Conservation (phyloP, 2,797 vertebrate genomes). For the Muscicapa comitata region DNA sequence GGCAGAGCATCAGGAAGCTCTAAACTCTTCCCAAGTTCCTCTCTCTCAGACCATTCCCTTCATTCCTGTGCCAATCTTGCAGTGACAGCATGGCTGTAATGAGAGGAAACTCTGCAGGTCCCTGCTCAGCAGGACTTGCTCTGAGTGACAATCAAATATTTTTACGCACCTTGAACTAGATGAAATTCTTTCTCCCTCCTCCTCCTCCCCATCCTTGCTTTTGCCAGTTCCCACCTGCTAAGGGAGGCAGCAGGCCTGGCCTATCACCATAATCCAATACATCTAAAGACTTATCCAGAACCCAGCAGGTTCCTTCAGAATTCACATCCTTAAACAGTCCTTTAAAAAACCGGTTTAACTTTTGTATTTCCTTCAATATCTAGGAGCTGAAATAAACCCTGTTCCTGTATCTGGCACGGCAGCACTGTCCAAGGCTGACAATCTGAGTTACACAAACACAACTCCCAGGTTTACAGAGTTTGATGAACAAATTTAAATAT, state of each 20-base stretch:
- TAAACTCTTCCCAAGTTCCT: neutral
- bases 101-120: neutral
- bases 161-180: neutral
- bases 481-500: neutral
- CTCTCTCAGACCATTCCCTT: neutral
- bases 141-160: neutral
- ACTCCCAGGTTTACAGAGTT: neutral
- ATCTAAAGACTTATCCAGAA: neutral
- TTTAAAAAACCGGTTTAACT: neutral
- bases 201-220: neutral
- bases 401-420: neutral
- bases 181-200: neutral
- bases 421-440: neutral
- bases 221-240: neutral
- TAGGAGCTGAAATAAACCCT: neutral
- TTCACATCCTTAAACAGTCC: neutral
- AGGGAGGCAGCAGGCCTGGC: neutral
- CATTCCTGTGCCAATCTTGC: neutral
- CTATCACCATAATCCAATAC: neutral
- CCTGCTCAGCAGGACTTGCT: neutral
- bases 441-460: neutral
- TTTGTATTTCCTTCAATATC: neutral
- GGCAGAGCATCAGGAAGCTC: neutral
- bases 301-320: neutral
- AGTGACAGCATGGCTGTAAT: neutral